Conservation (phyloP, 2,888 invertebrate species). For the Candidula unifasciata region DNA sequence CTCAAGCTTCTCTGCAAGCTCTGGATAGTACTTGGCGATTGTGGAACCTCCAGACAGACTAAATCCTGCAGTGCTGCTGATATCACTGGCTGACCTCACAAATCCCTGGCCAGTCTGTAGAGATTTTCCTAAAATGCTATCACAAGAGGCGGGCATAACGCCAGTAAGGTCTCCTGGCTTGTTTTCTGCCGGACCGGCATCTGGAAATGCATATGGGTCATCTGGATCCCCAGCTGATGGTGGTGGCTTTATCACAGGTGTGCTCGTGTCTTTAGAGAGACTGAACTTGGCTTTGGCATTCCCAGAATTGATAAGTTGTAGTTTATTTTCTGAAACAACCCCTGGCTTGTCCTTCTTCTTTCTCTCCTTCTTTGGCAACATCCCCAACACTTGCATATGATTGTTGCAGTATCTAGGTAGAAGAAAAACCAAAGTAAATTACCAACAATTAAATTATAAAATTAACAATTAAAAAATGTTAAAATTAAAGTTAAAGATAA, state of each 20-base stretch:
- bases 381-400: slow-evolving; percentile 79
- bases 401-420: slow-evolving; percentile 78
- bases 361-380: slow-evolving; percentile 71
- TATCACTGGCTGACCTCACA: slow-evolving; percentile 50
- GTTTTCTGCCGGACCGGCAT: slow-evolving; percentile 55
- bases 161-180: slow-evolving; percentile 14
- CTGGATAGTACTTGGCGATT: slow-evolving; percentile 75
- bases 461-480: neutral
- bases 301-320: slow-evolving; percentile 50
- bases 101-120: slow-evolving; percentile 50
- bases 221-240: slow-evolving; percentile 66
- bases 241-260: slow-evolving; percentile 25
- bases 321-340: slow-evolving; percentile 19
- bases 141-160: slow-evolving; percentile 2
- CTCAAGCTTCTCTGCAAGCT: slow-evolving; percentile 75
- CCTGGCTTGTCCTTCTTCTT: slow-evolving; percentile 65
- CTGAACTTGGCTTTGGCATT: slow-evolving; percentile 48
- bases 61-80: slow-evolving; percentile 21
- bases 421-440: neutral
- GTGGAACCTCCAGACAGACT: slow-evolving; percentile 56
- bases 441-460: neutral
- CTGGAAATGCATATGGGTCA: slow-evolving; percentile 73
- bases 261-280: slow-evolving; percentile 52
- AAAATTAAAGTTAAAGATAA: too few species aligned
- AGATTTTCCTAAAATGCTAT: slow-evolving; percentile 50